A percentile compares a stretch with the other conserved stretches of the same genome.
Conservation (phyloP, 1,140 invertebrate genomes). For the Hyposmocoma kahamanoa region DNA sequence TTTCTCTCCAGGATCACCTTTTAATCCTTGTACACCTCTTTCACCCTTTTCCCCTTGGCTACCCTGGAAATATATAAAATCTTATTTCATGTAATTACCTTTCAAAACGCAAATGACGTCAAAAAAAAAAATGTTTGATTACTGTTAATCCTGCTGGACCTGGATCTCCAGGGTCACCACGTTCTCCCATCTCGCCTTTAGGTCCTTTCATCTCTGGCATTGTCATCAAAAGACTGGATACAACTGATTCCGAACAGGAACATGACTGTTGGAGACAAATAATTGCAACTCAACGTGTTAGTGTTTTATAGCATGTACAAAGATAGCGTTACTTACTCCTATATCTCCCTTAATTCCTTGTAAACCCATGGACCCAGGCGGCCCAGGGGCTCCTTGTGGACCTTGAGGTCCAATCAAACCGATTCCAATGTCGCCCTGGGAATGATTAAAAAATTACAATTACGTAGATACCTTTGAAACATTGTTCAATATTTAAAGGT, state of each 20-base stretch:
- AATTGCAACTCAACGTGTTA: slow-evolving; percentile 6
- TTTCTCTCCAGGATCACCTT: slow-evolving; percentile 32
- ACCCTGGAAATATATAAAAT: slow-evolving; percentile 17
- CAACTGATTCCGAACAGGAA: slow-evolving; percentile 35
- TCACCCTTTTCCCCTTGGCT: slow-evolving; percentile 24
- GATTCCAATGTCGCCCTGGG: slow-evolving; percentile 18
- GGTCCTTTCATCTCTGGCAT: slow-evolving; percentile 49
- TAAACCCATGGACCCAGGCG: slow-evolving; percentile 21
- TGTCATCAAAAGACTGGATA: slow-evolving; percentile 27
- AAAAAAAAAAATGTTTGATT: slow-evolving; percentile 7
- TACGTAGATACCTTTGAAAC: no score
- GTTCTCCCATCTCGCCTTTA: slow-evolving; percentile 22
- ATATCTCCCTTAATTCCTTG: slow-evolving; percentile 22
- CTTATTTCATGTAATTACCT: slow-evolving; percentile 2
- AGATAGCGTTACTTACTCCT: slow-evolving; percentile 17
- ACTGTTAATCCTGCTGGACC: slow-evolving; percentile 28
- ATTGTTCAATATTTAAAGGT: no score
- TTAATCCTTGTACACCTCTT: slow-evolving; percentile 22
- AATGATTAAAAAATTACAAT: no score
- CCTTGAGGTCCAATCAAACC: no score
- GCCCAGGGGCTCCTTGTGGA: slow-evolving; percentile 24
- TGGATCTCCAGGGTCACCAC: slow-evolving; percentile 23
- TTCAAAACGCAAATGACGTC: background rate
- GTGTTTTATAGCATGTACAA: no score
- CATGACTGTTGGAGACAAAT: slow-evolving; percentile 46